phyloP scores from a whole-genome alignment of 1,140 invertebrate genomes.

The Zophobas atratus region DNA sequence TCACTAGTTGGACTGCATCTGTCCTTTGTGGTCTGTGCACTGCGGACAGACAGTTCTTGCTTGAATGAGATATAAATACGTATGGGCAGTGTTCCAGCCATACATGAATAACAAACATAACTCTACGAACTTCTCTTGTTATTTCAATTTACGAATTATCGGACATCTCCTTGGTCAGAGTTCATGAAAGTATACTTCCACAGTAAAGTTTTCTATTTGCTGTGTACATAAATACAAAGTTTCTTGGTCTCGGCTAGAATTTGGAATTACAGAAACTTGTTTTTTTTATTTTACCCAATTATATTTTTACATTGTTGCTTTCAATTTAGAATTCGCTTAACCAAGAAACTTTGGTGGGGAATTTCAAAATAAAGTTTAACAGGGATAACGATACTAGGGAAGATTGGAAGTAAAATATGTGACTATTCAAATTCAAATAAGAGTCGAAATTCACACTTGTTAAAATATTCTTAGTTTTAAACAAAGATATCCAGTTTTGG shows the following conservation, averaged over 20 bases:
- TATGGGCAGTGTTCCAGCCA: constrained; percentile 35
- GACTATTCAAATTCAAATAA: too few species aligned
- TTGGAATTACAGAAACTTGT: too few species aligned
- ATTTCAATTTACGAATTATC: constrained; percentile 42
- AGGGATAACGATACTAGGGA: too few species aligned
- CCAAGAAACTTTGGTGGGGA: too few species aligned
- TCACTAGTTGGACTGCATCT: constrained; percentile 16
- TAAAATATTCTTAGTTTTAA: too few species aligned
- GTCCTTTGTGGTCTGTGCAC: constrained; percentile 28
- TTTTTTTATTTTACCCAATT: background rate
- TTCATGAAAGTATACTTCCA: constrained; percentile 23
- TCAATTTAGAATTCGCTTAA: too few species aligned
- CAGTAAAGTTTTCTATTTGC: constrained; percentile 1
- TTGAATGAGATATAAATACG: constrained; percentile 31
- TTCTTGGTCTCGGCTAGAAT: background rate
- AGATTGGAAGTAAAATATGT: too few species aligned
- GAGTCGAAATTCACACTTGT: too few species aligned
- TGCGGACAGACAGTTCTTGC: background rate
- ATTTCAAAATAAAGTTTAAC: too few species aligned
- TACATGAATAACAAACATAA: constrained; percentile 41
- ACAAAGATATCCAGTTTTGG: too few species aligned
- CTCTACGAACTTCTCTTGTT: constrained; percentile 18
- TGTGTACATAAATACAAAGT: constrained; percentile 15
- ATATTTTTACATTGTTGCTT: too few species aligned
- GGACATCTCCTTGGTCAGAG: constrained; percentile 24